Percentiles rank a stretch among this genome's conserved stretches.
Evolutionary conservation across 2,797 vertebrate species (phyloP).

Genomic region (Odontamblyopus rebecca): DNA sequence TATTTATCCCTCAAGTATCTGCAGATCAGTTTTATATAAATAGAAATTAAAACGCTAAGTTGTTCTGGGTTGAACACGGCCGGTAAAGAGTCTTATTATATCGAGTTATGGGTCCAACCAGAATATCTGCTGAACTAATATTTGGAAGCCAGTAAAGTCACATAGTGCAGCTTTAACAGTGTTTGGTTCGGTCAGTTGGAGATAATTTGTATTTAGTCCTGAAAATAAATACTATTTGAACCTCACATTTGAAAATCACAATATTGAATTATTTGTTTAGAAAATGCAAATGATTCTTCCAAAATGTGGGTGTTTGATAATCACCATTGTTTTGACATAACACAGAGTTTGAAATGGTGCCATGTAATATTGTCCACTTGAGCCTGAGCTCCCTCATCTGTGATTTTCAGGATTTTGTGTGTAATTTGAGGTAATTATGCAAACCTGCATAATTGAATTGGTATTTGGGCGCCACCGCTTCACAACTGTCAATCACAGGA

Average conservation of each 20-base stretch:
- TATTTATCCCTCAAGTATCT: no score
- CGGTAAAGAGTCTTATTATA: no score
- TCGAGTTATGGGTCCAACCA: no score
- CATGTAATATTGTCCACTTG: constrained; percentile 12
- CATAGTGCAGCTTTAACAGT: no score
- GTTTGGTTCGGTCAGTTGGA: no score
- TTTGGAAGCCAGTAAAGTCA: no score
- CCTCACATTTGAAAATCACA: background rate
- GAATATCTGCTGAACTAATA: no score
- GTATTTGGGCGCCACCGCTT: constrained; percentile 18
- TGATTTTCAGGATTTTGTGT: constrained; percentile 26
- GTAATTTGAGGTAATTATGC: constrained; percentile 26
- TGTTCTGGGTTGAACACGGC: no score
- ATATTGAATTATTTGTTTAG: background rate
- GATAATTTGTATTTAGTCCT: no score
- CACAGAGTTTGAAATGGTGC: constrained; percentile 1
- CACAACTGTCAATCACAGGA: constrained; percentile 42
- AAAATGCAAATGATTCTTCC: background rate
- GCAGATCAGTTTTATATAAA: no score
- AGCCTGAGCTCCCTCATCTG: constrained; percentile 35
- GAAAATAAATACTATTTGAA: background rate
- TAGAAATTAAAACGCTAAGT: no score
- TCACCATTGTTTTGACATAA: background rate
- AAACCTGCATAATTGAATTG: constrained; percentile 33
- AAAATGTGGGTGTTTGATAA: background rate